phyloP scores from a whole-genome alignment of 2,888 invertebrate species.

The Eumacrocentrus americanus region DNA sequence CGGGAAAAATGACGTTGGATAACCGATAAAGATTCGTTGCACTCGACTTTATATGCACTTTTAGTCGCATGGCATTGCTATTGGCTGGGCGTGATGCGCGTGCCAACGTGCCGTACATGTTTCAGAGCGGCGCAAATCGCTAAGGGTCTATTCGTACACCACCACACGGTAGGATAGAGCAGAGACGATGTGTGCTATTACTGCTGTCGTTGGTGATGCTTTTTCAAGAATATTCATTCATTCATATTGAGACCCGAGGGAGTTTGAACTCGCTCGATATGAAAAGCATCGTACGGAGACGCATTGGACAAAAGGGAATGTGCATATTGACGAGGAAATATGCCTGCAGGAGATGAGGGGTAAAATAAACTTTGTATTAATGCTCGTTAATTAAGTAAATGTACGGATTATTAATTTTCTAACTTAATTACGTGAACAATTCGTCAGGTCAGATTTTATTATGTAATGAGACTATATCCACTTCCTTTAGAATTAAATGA shows the following conservation, averaged over 20 bases:
- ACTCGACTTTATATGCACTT: conserved; percentile 25
- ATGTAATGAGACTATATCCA: too few species aligned
- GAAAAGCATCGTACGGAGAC: too few species aligned
- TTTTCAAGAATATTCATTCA: conserved; percentile 9
- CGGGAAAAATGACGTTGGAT: conserved; percentile 18
- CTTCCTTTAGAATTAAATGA: too few species aligned
- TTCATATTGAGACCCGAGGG: conserved; percentile 2
- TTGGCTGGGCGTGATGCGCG: conserved; percentile 23
- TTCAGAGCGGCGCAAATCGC: conserved; percentile 14
- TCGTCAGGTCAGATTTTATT: too few species aligned
- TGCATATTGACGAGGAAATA: too few species aligned
- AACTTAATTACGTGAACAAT: too few species aligned
- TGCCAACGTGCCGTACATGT: conserved; percentile 26
- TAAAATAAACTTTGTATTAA: too few species aligned
- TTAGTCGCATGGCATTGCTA: conserved; percentile 15
- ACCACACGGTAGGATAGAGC: background rate
- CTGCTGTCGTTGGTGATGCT: conserved; percentile 8
- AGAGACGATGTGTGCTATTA: background rate
- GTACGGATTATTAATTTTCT: too few species aligned
- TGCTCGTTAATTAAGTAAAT: too few species aligned
- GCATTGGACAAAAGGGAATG: too few species aligned
- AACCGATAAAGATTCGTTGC: conserved; percentile 26
- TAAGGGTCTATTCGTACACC: conserved; percentile 12
- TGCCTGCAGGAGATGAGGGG: too few species aligned
- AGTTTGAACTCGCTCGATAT: background rate